A percentile compares a stretch with the other conserved stretches of the same genome.
phyloP scores from a whole-genome alignment of 2,888 invertebrate genomes.

The Coenonympha glycerion region DNA sequence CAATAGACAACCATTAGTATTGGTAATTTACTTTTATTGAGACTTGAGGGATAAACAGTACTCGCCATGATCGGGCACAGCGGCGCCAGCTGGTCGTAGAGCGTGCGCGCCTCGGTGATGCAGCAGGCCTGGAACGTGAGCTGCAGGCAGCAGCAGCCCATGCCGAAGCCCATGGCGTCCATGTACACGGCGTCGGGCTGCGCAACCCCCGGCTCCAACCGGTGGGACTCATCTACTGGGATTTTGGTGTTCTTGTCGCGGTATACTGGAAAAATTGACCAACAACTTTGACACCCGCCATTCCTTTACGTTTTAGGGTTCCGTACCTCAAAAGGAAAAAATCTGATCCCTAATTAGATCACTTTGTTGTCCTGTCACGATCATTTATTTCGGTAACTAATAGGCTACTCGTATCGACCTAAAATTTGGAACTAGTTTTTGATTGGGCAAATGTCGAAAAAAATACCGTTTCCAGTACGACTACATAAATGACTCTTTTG shows the following conservation, averaged over 20 bases:
- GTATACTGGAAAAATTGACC: conserved; percentile 80
- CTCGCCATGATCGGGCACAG: conserved; percentile 96
- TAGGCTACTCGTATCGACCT: too few relatives aligned
- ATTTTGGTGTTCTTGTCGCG: conserved; percentile 90
- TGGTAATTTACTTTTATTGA: neutral
- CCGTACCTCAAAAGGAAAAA: too few relatives aligned
- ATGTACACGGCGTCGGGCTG: conserved; percentile 95
- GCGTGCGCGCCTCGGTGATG: conserved; percentile 93
- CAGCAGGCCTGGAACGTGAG: conserved; percentile 98
- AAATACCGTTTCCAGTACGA: too few relatives aligned
- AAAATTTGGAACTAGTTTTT: too few relatives aligned
- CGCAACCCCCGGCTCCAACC: conserved; percentile 78
- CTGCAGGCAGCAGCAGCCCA: conserved; percentile 99
- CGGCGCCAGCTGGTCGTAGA: conserved; percentile 98
- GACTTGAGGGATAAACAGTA: conserved; percentile 23
- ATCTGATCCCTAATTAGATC: too few relatives aligned
- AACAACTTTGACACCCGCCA: too few relatives aligned
- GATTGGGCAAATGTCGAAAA: too few relatives aligned
- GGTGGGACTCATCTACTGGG: conserved; percentile 86
- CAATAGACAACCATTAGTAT: too few relatives aligned
- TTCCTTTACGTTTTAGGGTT: too few relatives aligned
- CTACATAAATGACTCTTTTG: too few relatives aligned
- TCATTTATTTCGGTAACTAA: too few relatives aligned
- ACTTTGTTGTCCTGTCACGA: too few relatives aligned
- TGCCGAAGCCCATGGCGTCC: conserved; percentile 99